These are phyloP conservation scores for Trichopoda pennipes DNA, from an alignment of 2,888 invertebrate species.

Conservation along the genomic window DNA sequence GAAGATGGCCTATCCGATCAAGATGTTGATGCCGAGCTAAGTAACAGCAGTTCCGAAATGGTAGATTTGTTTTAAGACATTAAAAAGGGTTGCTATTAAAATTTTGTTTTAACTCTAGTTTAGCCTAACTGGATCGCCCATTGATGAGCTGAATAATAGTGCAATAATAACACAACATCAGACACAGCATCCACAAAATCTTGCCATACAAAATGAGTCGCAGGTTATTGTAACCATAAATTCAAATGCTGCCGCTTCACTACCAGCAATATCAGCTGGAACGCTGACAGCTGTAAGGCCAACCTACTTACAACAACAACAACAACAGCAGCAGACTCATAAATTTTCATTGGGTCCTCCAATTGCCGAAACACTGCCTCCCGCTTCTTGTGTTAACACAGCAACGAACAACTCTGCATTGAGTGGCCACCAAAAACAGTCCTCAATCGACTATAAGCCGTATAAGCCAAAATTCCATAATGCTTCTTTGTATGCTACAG, in stretches of 20 bases:
- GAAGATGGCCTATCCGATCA: conserved; percentile 85
- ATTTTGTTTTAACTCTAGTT: conserved; percentile 71
- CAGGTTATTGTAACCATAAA: conserved; percentile 53
- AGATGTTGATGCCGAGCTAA: conserved; percentile 82
- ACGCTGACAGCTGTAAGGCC: conserved; percentile 74
- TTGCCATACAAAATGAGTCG: conserved; percentile 19
- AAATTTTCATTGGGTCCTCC: conserved; percentile 77
- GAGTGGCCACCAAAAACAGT: conserved; percentile 76
- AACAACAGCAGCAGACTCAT: conserved; percentile 73
- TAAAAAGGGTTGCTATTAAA: background rate
- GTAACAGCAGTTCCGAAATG: conserved; percentile 80
- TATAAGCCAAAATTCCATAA: conserved; percentile 90
- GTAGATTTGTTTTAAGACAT: conserved; percentile 70
- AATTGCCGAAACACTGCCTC: conserved; percentile 76
- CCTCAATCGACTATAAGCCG: conserved; percentile 82
- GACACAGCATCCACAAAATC: conserved; percentile 22
- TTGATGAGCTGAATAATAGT: conserved; percentile 76
- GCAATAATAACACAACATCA: conserved; percentile 23
- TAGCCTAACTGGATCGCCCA: conserved; percentile 79
- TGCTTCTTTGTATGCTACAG: conserved; percentile 82
- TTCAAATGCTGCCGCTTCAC: conserved; percentile 71
- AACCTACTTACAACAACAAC: conserved; percentile 40
- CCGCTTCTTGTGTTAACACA: conserved; percentile 65
- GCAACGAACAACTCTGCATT: conserved; percentile 36
- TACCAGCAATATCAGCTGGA: conserved; percentile 74